These are phyloP conservation scores for Drosophila ambigua DNA, from an alignment of 1,140 invertebrate species.

Conservation along the genomic window DNA sequence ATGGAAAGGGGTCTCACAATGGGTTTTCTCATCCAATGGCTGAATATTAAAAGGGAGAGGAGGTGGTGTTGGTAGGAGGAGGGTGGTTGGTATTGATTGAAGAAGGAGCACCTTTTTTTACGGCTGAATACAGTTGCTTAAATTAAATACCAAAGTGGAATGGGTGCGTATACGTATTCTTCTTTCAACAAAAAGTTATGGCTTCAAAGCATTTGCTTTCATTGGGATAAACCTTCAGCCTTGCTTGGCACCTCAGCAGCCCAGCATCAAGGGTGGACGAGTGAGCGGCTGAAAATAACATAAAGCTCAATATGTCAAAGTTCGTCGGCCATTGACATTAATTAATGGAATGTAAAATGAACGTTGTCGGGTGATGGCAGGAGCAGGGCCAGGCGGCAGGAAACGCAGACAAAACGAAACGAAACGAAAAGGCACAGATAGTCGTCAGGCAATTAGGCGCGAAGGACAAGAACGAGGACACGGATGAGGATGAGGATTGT, in stretches of 20 bases:
- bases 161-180: too few species aligned
- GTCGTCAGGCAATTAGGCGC: constrained; percentile 68
- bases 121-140: too few species aligned
- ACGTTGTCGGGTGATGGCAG: constrained; percentile 24
- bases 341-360: constrained; percentile 82
- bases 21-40: background rate
- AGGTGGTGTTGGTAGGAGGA: too few species aligned
- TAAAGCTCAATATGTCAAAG: constrained; percentile 78
- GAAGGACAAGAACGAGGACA: constrained; percentile 24
- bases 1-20: background rate
- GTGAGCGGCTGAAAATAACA: constrained; percentile 15
- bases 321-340: constrained; percentile 71
- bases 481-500: too few species aligned
- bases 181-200: too few species aligned
- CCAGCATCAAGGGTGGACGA: background rate
- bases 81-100: too few species aligned
- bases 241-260: background rate
- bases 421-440: constrained; percentile 42
- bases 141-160: too few species aligned
- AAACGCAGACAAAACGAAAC: constrained; percentile 46
- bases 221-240: constrained; percentile 14
- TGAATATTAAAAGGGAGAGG: too few species aligned
- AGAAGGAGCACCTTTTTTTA: too few species aligned
- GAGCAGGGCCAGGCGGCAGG: constrained; percentile 35
- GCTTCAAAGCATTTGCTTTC: constrained; percentile 6